Conservation (phyloP, 2,113 vertebrate genomes). For the Fregetta grallaria region DNA sequence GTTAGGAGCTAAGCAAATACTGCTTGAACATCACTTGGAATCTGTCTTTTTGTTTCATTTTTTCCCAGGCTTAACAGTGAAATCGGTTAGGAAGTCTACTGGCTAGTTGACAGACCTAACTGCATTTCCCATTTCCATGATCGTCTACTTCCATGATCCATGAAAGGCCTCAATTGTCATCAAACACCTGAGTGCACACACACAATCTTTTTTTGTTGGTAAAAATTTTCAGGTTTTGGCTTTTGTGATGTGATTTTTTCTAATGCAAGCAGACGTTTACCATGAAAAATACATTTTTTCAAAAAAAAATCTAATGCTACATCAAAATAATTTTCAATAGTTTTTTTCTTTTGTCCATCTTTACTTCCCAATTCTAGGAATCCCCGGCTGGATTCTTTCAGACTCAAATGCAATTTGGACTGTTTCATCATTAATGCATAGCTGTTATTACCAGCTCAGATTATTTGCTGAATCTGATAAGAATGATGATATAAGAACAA, state of each 20-base stretch:
- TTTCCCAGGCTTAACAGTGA: not conserved
- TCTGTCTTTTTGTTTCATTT: not conserved
- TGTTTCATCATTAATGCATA: not conserved
- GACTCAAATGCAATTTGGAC: not conserved
- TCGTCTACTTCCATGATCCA: fast-evolving
- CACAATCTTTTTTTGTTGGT: not conserved
- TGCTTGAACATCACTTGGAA: not conserved
- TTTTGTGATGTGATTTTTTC: not conserved
- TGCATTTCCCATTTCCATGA: not conserved
- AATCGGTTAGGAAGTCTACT: not conserved
- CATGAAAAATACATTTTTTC: not conserved
- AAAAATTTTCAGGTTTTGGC: not conserved
- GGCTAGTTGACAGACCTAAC: not conserved
- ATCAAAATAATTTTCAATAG: not conserved
- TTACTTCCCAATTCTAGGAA: not conserved
- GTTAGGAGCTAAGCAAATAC: not conserved
- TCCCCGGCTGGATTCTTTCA: not conserved
- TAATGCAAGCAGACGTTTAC: not conserved
- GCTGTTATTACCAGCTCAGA: not conserved
- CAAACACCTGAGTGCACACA: not conserved
- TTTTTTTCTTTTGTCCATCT: not conserved
- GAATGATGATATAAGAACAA: not conserved
- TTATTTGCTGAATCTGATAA: not conserved
- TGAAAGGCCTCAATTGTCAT: fast-evolving
- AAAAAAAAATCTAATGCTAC: not conserved